Conservation (phyloP, 2,888 invertebrate species). For the Amblyteles armatorius region DNA sequence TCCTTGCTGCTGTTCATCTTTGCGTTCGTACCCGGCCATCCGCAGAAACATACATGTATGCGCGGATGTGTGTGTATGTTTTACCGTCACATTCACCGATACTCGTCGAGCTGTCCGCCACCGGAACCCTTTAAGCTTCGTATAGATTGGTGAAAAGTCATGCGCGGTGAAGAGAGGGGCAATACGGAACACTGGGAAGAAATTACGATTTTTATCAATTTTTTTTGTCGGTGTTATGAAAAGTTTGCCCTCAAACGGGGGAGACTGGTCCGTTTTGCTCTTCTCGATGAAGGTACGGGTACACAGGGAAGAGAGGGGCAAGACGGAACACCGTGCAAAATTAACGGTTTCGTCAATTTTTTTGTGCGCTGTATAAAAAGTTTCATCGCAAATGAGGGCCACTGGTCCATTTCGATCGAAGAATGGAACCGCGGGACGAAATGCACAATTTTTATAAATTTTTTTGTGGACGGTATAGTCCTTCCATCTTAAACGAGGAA, state of each 20-base stretch:
- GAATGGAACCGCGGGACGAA: no score
- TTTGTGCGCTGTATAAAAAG: neutral
- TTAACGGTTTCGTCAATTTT: no score
- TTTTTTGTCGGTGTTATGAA: neutral
- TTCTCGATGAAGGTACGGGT: constrained; percentile 29
- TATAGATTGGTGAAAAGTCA: constrained; percentile 66
- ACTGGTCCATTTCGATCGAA: no score
- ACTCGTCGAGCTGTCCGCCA: constrained; percentile 65
- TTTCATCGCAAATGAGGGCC: no score
- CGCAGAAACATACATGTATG: constrained; percentile 36
- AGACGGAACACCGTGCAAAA: neutral
- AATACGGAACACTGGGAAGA: neutral
- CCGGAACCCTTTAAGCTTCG: constrained; percentile 67
- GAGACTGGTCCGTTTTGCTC: neutral
- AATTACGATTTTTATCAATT: neutral
- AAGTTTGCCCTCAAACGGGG: neutral
- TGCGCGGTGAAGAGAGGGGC: constrained; percentile 42
- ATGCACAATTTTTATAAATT: no score
- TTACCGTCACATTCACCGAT: constrained; percentile 56
- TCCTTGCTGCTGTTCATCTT: constrained; percentile 43
- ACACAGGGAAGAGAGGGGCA: neutral
- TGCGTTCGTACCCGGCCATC: constrained; percentile 12
- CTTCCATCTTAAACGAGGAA: no score
- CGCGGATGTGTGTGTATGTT: constrained; percentile 12
- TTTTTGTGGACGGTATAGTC: no score